phyloP scores from a whole-genome alignment of 1,140 invertebrate genomes.

The Protaetia brevitarsis region DNA sequence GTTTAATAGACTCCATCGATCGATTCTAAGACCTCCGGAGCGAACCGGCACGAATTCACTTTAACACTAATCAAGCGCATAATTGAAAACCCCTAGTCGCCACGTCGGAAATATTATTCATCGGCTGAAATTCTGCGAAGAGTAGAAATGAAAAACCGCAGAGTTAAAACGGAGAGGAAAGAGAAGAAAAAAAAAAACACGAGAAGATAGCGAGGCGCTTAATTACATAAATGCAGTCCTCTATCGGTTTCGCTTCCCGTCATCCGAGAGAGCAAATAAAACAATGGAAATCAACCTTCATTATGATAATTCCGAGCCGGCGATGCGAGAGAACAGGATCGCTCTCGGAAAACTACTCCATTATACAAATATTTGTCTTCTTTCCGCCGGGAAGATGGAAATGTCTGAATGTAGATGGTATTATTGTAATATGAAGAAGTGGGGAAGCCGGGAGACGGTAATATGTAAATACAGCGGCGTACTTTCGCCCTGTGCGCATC shows the following conservation, averaged over 20 bases:
- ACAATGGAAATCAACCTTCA: slow-evolving; percentile 12
- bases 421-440: slow-evolving; percentile 42
- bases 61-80: no score
- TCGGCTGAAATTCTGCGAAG: no score
- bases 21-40: no score
- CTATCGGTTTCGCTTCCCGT: slow-evolving; percentile 9
- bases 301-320: slow-evolving; percentile 16
- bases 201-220: no score
- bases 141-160: no score
- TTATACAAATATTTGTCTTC: slow-evolving; percentile 39
- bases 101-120: no score
- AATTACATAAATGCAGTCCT: slow-evolving; percentile 12
- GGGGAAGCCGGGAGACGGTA: slow-evolving; percentile 32
- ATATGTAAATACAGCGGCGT: slow-evolving; percentile 38
- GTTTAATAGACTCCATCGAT: no score
- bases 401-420: slow-evolving; percentile 42
- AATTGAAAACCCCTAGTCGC: no score
- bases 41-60: no score
- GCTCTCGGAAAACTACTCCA: slow-evolving; percentile 29
- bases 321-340: background rate
- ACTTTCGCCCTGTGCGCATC: slow-evolving; percentile 1
- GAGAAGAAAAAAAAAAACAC: no score
- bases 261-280: slow-evolving; percentile 10
- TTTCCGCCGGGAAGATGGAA: slow-evolving; percentile 34
- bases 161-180: no score